Conservation (phyloP, 2,888 invertebrate genomes). For the Thera obeliscata region DNA sequence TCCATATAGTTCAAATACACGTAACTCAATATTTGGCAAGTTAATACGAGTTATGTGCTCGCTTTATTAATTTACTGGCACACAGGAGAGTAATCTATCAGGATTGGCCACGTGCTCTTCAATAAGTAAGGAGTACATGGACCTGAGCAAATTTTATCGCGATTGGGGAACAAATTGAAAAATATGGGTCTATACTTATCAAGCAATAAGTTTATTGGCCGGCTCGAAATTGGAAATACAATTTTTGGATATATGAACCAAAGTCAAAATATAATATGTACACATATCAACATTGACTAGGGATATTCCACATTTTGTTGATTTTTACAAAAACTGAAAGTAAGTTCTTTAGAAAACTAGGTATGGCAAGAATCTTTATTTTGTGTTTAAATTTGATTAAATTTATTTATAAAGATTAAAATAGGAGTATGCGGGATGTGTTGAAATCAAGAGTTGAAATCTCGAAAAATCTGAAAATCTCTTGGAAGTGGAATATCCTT, state of each 20-base stretch:
- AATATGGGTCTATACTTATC: conserved; percentile 39
- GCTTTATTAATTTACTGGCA: conserved; percentile 49
- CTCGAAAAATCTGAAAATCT: too few relatives aligned
- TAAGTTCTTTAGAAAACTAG: too few relatives aligned
- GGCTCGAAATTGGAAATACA: neutral
- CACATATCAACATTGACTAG: too few relatives aligned
- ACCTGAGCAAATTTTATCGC: conserved; percentile 49
- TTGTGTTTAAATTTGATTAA: too few relatives aligned
- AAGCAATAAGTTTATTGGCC: neutral
- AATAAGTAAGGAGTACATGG: conserved; percentile 55
- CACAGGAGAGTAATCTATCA: conserved; percentile 65
- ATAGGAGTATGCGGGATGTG: too few relatives aligned
- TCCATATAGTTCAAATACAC: neutral
- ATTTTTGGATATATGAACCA: neutral
- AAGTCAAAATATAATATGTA: too few relatives aligned
- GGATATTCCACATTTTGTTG: too few relatives aligned
- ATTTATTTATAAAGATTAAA: too few relatives aligned
- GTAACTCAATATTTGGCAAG: conserved; percentile 1
- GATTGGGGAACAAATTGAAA: conserved; percentile 51
- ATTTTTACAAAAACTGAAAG: too few relatives aligned
- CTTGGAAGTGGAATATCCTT: too few relatives aligned
- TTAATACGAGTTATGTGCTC: conserved; percentile 10
- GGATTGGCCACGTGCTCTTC: conserved; percentile 66
- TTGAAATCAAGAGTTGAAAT: too few relatives aligned
- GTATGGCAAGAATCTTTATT: too few relatives aligned